phyloP scores from a whole-genome alignment of 2,797 vertebrate genomes.

The Pangasius krempfi region DNA sequence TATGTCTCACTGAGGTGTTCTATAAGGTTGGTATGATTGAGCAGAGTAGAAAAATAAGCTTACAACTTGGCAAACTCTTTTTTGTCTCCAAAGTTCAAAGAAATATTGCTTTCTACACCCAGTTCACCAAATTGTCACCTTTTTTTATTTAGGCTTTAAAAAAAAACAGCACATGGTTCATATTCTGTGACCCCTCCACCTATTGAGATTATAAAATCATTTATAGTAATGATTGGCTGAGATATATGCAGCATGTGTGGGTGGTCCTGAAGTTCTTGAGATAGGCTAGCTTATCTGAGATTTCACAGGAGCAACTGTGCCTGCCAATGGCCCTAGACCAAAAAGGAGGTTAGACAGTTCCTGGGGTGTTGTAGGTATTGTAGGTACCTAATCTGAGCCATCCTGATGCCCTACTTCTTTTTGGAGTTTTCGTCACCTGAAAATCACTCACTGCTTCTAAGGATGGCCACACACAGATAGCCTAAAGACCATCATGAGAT shows the following conservation, averaged over 20 bases:
- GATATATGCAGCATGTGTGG: neutral
- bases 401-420: neutral
- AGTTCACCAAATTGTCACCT: neutral
- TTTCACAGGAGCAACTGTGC: neutral
- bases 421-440: neutral
- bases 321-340: neutral
- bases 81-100: neutral
- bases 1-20: neutral
- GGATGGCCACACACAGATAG: neutral
- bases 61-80: neutral
- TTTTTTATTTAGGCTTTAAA: neutral
- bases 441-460: neutral
- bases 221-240: neutral
- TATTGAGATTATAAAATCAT: neutral
- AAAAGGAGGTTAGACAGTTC: neutral
- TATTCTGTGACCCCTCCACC: neutral
- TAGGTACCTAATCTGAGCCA: neutral
- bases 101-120: neutral
- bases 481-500: neutral
- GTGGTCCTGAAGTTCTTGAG: neutral
- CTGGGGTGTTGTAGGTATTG: neutral
- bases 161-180: neutral
- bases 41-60: neutral
- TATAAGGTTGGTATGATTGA: neutral
- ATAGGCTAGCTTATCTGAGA: neutral